These are phyloP conservation scores for Mus caroli DNA, from an alignment of 2,797 vertebrate species.

Conservation along the genomic window DNA sequence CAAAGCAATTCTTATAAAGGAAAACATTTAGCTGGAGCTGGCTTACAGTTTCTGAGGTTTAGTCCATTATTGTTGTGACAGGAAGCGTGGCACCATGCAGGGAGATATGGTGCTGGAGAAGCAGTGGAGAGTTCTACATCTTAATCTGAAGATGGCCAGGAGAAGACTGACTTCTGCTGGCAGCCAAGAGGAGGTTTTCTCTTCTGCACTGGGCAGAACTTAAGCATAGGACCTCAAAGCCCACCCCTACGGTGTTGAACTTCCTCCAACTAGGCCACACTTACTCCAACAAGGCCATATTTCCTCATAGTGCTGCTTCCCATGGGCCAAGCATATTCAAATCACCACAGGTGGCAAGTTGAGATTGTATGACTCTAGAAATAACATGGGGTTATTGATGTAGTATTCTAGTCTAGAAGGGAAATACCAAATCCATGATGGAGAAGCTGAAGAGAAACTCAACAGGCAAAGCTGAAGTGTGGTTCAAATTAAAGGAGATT, in stretches of 20 bases:
- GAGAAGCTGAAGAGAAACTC: background rate
- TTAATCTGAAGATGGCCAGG: background rate
- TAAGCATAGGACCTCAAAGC: background rate
- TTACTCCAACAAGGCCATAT: background rate
- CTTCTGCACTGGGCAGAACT: background rate
- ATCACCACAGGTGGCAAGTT: background rate
- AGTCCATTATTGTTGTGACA: background rate
- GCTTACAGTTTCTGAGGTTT: background rate
- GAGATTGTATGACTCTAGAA: background rate
- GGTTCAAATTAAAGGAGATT: conserved; percentile 39
- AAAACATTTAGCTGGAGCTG: background rate
- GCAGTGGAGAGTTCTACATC: background rate
- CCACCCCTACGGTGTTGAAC: background rate
- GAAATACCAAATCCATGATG: background rate
- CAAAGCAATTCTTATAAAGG: background rate
- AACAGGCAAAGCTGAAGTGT: background rate
- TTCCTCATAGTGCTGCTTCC: background rate
- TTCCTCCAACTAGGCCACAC: background rate
- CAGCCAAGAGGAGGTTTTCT: background rate
- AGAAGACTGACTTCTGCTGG: background rate
- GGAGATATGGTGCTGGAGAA: background rate
- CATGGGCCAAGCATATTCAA: background rate
- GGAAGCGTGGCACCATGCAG: background rate
- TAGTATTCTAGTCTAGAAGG: background rate
- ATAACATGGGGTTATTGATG: background rate